Base-by-base conservation (phyloP, 2,797 vertebrate species). In the Capromys pilorides region DNA sequence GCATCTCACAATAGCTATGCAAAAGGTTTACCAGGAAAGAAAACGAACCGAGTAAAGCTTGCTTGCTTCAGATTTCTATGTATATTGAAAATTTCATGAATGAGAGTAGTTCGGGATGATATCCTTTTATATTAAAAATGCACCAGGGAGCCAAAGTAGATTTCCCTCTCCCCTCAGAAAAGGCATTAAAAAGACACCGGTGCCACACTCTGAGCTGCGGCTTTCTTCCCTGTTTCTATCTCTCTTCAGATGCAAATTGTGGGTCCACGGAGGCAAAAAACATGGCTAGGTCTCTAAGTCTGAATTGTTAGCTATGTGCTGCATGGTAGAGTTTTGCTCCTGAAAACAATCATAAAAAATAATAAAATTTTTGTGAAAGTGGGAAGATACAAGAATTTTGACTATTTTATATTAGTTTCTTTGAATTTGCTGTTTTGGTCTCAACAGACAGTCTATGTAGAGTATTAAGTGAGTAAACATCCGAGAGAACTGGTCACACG, bases 11-110 rank as follows among this genome's bases (percentile, higher is more conserved):
- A 92, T 69, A 91, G 62, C 87, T 96, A 94, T 26, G 54, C 75
- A 92, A 97, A 96, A 85, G 82, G 86, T 92, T 94, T 45, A 79
- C 88, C 64, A 95, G 61, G 49, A 95, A 87, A 91, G 91, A 73
- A 73, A 79, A 81, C 57, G 79, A 85, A 93, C 33, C 33, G 75
- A 92, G 57, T 2, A 79, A 94, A 90, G 66, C 64, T 71, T 51
- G 21, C 78, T 95, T 93, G 95, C 51, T 86, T 92, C 77, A 36
- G 82, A 69, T 93, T 97, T 94, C 86, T 93, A 33, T 61, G 24
- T 57, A 49, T 82, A 45, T 89, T 82, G 33, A 91, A 96, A 94
- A 78, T 61, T 57, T 41, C 86, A 77, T 64, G 89, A 88, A 94
- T 96, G 75, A 81, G 41, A 61, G 7, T 19, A 88, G 28, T 94